phyloP scores from a whole-genome alignment of 2,888 invertebrate genomes.

The Apodemia duryi region DNA sequence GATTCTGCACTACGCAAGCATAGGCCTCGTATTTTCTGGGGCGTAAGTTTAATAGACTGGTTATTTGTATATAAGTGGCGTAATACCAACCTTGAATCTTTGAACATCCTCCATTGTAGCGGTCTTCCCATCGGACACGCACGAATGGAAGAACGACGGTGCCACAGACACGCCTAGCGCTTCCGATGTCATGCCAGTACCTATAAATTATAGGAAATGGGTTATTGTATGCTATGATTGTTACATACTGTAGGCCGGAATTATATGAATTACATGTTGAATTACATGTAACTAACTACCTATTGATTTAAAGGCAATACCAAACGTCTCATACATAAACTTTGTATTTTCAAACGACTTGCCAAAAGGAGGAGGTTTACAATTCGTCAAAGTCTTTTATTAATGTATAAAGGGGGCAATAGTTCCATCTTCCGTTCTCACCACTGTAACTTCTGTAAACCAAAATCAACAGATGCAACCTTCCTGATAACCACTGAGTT shows the following conservation, averaged over 20 bases:
- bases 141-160: slow-evolving; percentile 97
- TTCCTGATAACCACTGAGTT: no score
- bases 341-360: not conserved
- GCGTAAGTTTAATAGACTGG: not conserved
- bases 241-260: not conserved
- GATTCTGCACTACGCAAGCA: not conserved
- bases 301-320: not conserved
- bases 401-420: no score
- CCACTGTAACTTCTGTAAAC: no score
- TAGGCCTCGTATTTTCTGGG: not conserved
- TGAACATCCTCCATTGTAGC: slow-evolving; percentile 97
- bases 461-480: no score
- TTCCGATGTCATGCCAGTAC: slow-evolving; percentile 96
- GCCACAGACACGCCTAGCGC: slow-evolving; percentile 97
- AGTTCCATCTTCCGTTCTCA: no score
- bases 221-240: slow-evolving; percentile 14
- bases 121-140: slow-evolving; percentile 96
- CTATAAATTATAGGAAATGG: slow-evolving; percentile 45
- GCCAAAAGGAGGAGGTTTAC: no score
- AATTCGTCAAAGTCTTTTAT: no score
- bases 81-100: slow-evolving; percentile 89
- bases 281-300: not conserved
- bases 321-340: not conserved
- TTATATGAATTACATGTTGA: not conserved
- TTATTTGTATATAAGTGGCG: not conserved